Evolutionary conservation across 92 coral and sea anemone species (phyloP), one percentile per base, ranked within the genome.

Genomic region (Paramuricea clavata): DNA sequence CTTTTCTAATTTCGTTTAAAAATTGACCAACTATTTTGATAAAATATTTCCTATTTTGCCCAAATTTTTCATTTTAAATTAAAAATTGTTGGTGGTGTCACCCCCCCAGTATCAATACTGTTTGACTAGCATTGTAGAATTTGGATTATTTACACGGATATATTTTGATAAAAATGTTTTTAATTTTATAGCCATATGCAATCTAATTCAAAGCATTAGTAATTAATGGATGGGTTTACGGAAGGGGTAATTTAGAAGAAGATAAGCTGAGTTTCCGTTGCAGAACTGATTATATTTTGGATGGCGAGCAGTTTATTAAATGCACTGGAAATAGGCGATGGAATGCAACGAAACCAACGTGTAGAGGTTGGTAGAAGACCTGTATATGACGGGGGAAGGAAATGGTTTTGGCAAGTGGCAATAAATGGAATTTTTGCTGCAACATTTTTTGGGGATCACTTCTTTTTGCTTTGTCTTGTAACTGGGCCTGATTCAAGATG

Each of bases 231-330:
- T 72, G 50, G 78, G 30, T 72, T 39, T 0, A 19, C 36, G 57
- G 78, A 44, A 17, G 19, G 4, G 50, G 52, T 35, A 15, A 72
- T 41, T 39, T 72, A 19, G 78, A 72, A 41, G 78, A 54, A 39
- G 56, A 72, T 27, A 19, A 13, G 27, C 17, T 72, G 17, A 72
- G 50, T 36, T 72, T 72, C 41, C 50, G 78, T 19, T 72, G 78
- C 78, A 35, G 50, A 23, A 26, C 15, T 23, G 50, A 72, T 72
- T 72, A 72, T 16, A 33, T 72, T 41, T 72, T 72, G 78, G 78
- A 72, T 28, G 78, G 78, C 6, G 52, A 39, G 57, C 30, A 3
- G 9, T 4, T 3, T 2, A 35, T 72, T 26, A 72, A 0, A 22
- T 72, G 78, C 31, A 39, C 52, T 9, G 50, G 31, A 39, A 22